These are phyloP conservation scores for Accipiter superciliosus DNA, from an alignment of 2,797 vertebrate species.

Conservation along the genomic window DNA sequence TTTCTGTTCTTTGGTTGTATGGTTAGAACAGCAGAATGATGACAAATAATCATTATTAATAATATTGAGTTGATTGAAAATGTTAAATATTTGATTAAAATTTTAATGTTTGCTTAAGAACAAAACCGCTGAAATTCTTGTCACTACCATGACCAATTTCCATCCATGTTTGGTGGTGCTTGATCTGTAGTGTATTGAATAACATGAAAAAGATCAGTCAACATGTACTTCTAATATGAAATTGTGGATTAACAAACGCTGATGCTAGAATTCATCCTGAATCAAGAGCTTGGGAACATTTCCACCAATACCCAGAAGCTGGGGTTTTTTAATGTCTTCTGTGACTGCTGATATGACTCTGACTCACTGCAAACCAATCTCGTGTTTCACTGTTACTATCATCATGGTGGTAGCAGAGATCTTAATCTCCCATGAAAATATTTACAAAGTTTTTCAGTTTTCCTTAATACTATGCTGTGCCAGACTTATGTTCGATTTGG, in stretches of 20 bases:
- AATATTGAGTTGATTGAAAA: neutral
- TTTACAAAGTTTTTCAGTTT: neutral
- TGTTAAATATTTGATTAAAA: neutral
- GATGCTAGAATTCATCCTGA: neutral
- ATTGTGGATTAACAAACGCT: neutral
- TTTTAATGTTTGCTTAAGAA: neutral
- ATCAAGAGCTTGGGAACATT: neutral
- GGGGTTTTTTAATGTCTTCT: neutral
- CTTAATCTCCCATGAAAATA: neutral
- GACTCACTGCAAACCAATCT: neutral
- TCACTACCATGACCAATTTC: neutral
- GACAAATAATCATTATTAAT: neutral
- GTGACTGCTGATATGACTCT: neutral
- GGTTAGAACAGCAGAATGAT: neutral
- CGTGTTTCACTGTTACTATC: neutral
- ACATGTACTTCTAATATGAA: neutral
- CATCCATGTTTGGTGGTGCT: neutral
- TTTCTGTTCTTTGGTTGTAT: neutral
- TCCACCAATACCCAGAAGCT: neutral
- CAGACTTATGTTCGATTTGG: neutral
- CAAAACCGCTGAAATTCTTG: neutral
- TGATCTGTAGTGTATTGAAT: neutral
- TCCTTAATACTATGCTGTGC: neutral
- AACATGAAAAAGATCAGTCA: neutral
- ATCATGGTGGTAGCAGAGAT: neutral